Percentiles rank a stretch among this genome's conserved stretches.
These are phyloP conservation scores for Tetraneura akinire DNA, from an alignment of 1,140 invertebrate species.

Conservation along the genomic window DNA sequence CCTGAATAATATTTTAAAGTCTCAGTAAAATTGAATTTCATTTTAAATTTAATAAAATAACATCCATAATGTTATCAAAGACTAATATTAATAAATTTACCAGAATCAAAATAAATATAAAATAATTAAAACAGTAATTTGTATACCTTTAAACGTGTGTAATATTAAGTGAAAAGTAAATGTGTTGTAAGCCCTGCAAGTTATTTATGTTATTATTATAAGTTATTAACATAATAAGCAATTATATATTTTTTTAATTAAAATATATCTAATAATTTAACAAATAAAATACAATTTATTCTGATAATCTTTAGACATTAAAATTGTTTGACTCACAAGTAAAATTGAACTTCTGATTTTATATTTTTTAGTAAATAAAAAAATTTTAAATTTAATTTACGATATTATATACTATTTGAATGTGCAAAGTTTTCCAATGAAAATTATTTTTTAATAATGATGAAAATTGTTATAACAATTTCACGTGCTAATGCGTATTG, in stretches of 20 bases:
- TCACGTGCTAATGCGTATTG: neutral
- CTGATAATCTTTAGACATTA: neutral
- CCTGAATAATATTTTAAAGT: too few relatives aligned
- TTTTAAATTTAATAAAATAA: too few relatives aligned
- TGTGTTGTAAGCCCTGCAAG: too few relatives aligned
- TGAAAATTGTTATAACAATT: neutral
- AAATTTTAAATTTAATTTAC: constrained; percentile 14
- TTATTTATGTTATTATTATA: too few relatives aligned
- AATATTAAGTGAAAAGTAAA: too few relatives aligned
- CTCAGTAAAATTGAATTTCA: too few relatives aligned
- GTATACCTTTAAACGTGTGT: neutral
- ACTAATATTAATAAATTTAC: neutral
- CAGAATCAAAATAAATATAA: neutral
- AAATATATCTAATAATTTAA: neutral
- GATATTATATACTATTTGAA: neutral
- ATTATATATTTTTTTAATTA: neutral
- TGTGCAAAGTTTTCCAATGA: constrained; percentile 2
- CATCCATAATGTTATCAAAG: too few relatives aligned
- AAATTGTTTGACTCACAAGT: neutral
- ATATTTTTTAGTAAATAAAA: neutral
- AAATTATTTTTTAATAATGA: neutral
- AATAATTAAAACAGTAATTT: neutral
- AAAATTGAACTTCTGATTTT: neutral
- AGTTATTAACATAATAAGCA: too few relatives aligned
- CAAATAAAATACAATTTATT: too few relatives aligned